Evolutionary conservation across 2,888 invertebrate species (phyloP).

Genomic region (Tachina grossa): DNA sequence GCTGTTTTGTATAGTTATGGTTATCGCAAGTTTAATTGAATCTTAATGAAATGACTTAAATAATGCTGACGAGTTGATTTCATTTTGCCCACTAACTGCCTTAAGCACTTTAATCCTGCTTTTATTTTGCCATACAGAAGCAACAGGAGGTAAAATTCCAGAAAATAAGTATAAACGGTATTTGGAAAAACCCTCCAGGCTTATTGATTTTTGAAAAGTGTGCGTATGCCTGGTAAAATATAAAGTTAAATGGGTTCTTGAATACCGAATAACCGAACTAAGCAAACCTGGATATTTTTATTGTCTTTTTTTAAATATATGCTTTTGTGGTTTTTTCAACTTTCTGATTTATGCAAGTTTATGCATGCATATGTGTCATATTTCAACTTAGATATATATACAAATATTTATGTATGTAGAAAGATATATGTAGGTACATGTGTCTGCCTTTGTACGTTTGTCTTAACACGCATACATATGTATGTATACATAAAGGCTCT

Average conservation of each 20-base stretch:
- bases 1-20: no score
- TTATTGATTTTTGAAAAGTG: background rate
- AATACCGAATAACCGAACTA: background rate
- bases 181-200: background rate
- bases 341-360: conserved; percentile 72
- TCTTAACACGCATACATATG: no score
- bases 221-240: background rate
- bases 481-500: no score
- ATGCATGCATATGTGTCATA: conserved; percentile 66
- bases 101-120: no score
- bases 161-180: no score
- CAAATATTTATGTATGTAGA: no score
- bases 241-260: background rate
- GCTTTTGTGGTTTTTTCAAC: background rate
- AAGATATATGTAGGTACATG: background rate
- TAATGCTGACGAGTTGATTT: no score
- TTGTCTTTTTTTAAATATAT: background rate
- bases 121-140: no score
- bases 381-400: conserved; percentile 7
- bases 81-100: no score
- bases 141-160: no score
- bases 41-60: no score
- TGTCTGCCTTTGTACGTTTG: background rate
- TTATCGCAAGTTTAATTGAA: no score
- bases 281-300: background rate